phyloP scores from a whole-genome alignment of 2,888 invertebrate genomes.

The Acanthosepion pharaonis region DNA sequence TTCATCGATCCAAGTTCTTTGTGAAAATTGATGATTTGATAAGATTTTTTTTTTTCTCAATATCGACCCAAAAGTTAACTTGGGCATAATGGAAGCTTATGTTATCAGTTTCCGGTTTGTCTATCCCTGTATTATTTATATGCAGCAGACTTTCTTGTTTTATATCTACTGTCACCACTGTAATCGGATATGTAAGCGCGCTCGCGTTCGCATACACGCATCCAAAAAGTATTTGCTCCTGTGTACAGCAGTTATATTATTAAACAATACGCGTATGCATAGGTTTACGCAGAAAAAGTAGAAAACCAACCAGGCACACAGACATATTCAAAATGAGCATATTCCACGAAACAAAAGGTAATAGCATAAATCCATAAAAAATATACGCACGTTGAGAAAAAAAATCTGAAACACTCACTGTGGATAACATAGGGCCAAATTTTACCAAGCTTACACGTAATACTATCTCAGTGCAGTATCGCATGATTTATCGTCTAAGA shows the following conservation, averaged over 20 bases:
- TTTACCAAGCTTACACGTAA: too few species aligned
- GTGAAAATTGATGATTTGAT: neutral
- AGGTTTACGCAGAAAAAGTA: neutral
- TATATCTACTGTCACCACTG: neutral
- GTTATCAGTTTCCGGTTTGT: neutral
- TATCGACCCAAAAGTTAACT: conserved; percentile 1
- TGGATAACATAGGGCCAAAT: too few species aligned
- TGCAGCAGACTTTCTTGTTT: conserved; percentile 2
- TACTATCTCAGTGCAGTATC: too few species aligned
- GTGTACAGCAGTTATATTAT: neutral
- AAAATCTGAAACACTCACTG: too few species aligned
- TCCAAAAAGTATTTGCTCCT: neutral
- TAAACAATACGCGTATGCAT: neutral
- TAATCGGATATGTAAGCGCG: neutral
- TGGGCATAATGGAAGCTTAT: conserved; percentile 33
- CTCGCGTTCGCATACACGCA: neutral
- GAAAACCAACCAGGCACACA: neutral
- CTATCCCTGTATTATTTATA: neutral
- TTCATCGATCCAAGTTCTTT: neutral
- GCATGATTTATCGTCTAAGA: too few species aligned
- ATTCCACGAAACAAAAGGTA: too few species aligned
- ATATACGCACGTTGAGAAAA: too few species aligned
- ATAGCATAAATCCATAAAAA: too few species aligned
- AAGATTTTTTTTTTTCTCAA: neutral
- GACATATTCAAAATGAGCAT: neutral